Base-by-base conservation (phyloP, 23 tunicate species). In the Clavelina lepadiformis region DNA sequence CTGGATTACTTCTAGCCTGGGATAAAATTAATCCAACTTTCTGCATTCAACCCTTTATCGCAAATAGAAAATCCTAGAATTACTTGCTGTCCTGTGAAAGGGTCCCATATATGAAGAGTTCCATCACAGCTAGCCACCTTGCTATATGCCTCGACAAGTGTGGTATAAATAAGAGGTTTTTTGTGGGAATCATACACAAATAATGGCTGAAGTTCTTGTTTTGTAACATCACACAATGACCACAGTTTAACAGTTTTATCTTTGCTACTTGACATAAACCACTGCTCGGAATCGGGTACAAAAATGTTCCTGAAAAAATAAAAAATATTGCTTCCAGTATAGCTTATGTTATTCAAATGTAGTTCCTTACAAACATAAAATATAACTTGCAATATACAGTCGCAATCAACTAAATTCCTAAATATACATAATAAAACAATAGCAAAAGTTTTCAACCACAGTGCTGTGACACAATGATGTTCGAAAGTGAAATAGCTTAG, bases 241-340 rank as follows among this genome's bases (percentile, higher is more conserved):
- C 98, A 93, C 2, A 93, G 61, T 52, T 69, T 78, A 26, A 93
- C 94, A 19, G 87, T 78, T 41, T 84, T 93, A 45, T 93, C 98
- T 34, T 74, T 79, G 58, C 84, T 56, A 25, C 83, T 74, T 15
- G 94, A 73, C 36, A 75, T n/a, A 38, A 89, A 75, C 97, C 97
- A 89, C 21, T 82, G 79, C 56, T 89, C 97, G 21, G 87, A 60
- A 21, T 63, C 53, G 63, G 61, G 54, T 1, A 54, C 73, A 49
- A 45, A 51, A 5, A 79, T 2, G 25, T 71, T 65, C 51, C 93
- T 84, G 58, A n/a, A 13, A 63, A 4, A 20, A n/a, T 11, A 53
- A 53, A 6, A 53, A n/a, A 53, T n/a, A n/a, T n/a, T n/a, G n/a
- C n/a, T n/a, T n/a, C n/a, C n/a, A n/a, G n/a, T n/a, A n/a, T n/a